Evolutionary conservation across 2,113 vertebrate genomes (phyloP).

Genomic region (Muntiacus reevesi): DNA sequence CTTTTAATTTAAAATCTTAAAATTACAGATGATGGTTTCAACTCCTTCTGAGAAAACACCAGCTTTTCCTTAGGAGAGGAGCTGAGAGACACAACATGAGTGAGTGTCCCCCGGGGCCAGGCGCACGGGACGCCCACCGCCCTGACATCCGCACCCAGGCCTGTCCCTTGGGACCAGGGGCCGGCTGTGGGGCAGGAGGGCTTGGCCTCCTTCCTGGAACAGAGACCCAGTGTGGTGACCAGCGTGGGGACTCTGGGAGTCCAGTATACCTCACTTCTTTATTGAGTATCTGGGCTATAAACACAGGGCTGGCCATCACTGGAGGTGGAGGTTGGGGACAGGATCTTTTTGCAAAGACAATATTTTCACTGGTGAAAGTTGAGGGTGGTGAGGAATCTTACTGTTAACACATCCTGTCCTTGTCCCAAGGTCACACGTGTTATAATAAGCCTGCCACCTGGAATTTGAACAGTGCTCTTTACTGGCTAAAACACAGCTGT

Average conservation of each 20-base stretch:
- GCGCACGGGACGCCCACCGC: fast-evolving
- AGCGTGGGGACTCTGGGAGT: background rate
- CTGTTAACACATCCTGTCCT: background rate
- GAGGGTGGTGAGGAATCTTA: background rate
- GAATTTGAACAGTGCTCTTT: background rate
- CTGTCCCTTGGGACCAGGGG: no score
- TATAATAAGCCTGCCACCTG: background rate
- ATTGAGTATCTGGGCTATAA: no score
- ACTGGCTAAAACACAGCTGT: background rate
- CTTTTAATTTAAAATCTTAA: background rate
- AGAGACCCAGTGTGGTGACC: fast-evolving
- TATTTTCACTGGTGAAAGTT: background rate
- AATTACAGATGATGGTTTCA: background rate
- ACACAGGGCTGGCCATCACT: fast-evolving
- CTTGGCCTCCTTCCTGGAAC: background rate
- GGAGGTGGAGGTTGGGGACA: background rate
- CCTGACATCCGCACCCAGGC: background rate
- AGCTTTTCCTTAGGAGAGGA: background rate
- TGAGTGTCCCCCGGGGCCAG: background rate
- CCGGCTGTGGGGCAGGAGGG: background rate
- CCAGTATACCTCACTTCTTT: background rate
- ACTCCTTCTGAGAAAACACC: background rate
- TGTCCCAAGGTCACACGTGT: background rate
- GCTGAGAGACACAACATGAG: background rate
- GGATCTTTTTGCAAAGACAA: background rate